Percentiles rank a stretch among this genome's conserved stretches.
Conservation (phyloP, 2,888 invertebrate genomes). For the Byasa hedistus region DNA sequence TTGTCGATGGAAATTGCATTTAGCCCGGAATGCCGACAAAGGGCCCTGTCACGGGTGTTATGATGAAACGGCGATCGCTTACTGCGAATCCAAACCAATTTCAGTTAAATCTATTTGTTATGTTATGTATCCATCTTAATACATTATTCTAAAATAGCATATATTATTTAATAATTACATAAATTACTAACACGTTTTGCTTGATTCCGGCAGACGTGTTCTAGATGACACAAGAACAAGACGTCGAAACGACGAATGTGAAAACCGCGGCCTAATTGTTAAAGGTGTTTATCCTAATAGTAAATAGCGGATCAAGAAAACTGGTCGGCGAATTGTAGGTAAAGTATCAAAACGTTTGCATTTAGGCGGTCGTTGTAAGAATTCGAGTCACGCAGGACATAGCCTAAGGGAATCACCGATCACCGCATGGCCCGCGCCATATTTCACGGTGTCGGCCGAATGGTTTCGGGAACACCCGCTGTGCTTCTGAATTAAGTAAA, state of each 20-base stretch:
- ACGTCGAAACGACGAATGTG: too few species aligned
- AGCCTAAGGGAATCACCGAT: slow-evolving; percentile 65
- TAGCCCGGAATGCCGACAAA: slow-evolving; percentile 63
- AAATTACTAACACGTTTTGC: not conserved
- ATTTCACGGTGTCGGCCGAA: slow-evolving; percentile 72
- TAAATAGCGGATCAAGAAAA: slow-evolving; percentile 20
- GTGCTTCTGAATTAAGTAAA: slow-evolving; percentile 87
- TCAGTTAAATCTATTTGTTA: slow-evolving; percentile 22
- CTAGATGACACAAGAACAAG: too few species aligned
- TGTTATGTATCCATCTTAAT: not conserved
- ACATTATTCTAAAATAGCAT: not conserved
- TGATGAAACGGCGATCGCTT: slow-evolving; percentile 32
- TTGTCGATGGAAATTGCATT: slow-evolving; percentile 67
- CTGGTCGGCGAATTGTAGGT: slow-evolving; percentile 34
- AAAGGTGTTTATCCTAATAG: too few species aligned
- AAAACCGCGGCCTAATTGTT: too few species aligned
- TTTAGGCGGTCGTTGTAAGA: slow-evolving; percentile 40
- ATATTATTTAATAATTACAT: not conserved
- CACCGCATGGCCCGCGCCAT: slow-evolving; percentile 60
- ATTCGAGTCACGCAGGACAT: slow-evolving; percentile 69
- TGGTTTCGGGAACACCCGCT: slow-evolving; percentile 82
- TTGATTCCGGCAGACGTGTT: not conserved
- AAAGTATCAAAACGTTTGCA: slow-evolving; percentile 19
- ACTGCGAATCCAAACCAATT: slow-evolving; percentile 36
- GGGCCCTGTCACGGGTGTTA: slow-evolving; percentile 47